Evolutionary conservation across 2,113 vertebrate species (phyloP), one percentile per base, ranked within the genome.

Genomic region (Semnornis frantzii): DNA sequence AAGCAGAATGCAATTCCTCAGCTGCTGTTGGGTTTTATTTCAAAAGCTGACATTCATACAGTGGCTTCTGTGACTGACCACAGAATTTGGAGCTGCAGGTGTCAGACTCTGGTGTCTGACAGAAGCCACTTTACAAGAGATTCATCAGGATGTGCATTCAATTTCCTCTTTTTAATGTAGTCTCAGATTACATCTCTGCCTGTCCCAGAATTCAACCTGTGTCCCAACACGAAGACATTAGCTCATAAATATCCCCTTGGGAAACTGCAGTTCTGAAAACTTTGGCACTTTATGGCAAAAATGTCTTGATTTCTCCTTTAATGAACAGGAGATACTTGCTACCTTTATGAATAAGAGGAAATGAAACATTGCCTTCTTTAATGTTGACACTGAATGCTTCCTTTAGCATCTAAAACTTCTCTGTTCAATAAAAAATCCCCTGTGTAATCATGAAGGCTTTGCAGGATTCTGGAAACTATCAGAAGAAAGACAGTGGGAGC

Each of bases 141-240:
- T 44, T 15, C 3, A 8, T 15, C 1, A 9, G 82, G n/a, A 37
- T 0, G 0, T 42, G 27, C 3, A 6, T 8, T 3, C 46, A 10
- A 84, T 87, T 91, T 87, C 8, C 27, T 85, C 28, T 23, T 39
- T 82, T 65, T 63, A 34, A 42, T 33, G 7, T 17, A 24, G 31
- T 70, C 46, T 79, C 39, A 33, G 28, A 15, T 57, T 77, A 46
- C 20, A 77, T 3, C 20, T 83, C 31, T 70, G 34, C 9, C 33
- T 70, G 28, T 64, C 28, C 83, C 34, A 71, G 42, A 76, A 76
- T 72, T 72, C 81, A 7, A 54, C 14, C 9, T 62, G 7, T 58
- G 9, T 30, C 18, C 44, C 12, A 64, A 11, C 5, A 57, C 13
- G 78, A 60, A 81, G 69, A 23, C 6, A n/a, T 50, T 75, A 58